Evolutionary conservation across 1,140 invertebrate species (phyloP), one percentile per base, ranked within the genome.

Genomic region (Zelostemma sp.): DNA sequence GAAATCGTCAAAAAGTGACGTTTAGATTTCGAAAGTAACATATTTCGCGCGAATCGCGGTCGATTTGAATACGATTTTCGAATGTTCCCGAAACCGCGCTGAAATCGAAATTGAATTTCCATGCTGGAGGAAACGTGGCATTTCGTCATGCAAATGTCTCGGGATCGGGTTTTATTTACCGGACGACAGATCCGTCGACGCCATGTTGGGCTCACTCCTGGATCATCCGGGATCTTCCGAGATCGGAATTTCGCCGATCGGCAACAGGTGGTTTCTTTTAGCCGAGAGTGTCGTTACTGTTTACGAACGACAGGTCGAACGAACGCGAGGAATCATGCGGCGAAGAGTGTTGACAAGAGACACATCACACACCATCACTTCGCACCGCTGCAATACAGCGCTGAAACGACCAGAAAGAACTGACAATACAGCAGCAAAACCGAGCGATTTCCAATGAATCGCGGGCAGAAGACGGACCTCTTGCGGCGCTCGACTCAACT

Each of bases 181-280:
- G 77, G 80, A 85, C 73, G 83, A 84, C 74, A 85, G 80, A 82
- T 85, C 83, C 73, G 81, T 84, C 74, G 83, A 82, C 81, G 83
- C 83, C 83, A 84, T 85, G 73, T 85, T 85, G 82, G n/a, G 74
- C 75, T 81, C 74, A 78, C 73, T 80, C 49, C 72, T 74, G 63
- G 76, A 77, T 81, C 77, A 81, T 79, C 76, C 73, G 73, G 71
- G 65, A 73, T 69, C 57, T 40, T 48, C 35, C 43, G 12, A 63
- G 63, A 74, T 46, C 59, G 60, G 56, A 48, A 53, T 40, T 54
- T 55, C 43, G 41, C 50, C 35, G 43, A 47, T 40, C 19, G 8
- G 19, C 57, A 41, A 25, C 49, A 1, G 6, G 16, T 57, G 43
- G 21, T 46, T 0, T 54, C 12, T 38, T 46, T 55, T 28, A 43